Conservation (phyloP, 2,888 invertebrate species). For the Agrilus cyanescens region DNA sequence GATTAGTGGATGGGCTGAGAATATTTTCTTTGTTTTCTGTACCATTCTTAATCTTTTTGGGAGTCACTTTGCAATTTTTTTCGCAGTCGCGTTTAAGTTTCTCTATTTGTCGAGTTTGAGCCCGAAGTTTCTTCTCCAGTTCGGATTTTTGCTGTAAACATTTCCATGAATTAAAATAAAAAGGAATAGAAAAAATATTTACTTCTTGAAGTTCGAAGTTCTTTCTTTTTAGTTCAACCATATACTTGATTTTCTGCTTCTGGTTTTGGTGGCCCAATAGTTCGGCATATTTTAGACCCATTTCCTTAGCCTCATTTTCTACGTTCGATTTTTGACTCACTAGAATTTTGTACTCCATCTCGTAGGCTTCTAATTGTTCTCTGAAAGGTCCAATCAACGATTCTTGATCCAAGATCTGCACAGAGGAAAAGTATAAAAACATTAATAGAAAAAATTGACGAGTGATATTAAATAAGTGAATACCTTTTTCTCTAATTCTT, state of each 20-base stretch:
- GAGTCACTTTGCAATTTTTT: slow-evolving; percentile 28
- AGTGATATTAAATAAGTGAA: neutral
- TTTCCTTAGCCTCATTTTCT: slow-evolving; percentile 39
- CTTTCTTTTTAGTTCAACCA: slow-evolving; percentile 37
- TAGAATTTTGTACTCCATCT: slow-evolving; percentile 35
- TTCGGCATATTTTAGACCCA: slow-evolving; percentile 45
- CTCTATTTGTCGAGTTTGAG: slow-evolving; percentile 33
- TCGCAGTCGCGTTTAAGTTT: slow-evolving; percentile 31
- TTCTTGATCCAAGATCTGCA: slow-evolving; percentile 23
- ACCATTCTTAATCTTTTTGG: slow-evolving; percentile 27
- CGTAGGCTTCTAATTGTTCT: slow-evolving; percentile 38
- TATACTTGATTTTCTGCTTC: slow-evolving; percentile 50
- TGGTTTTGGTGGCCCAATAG: slow-evolving; percentile 53
- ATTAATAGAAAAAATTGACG: too few species aligned
- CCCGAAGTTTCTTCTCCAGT: slow-evolving; percentile 23
- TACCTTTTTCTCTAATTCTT: slow-evolving; percentile 23
- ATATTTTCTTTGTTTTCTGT: slow-evolving; percentile 39
- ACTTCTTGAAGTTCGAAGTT: slow-evolving; percentile 37
- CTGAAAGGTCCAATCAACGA: slow-evolving; percentile 31
- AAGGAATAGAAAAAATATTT: slow-evolving; percentile 8
- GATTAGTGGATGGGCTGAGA: slow-evolving; percentile 27
- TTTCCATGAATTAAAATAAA: neutral
- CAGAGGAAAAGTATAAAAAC: neutral
- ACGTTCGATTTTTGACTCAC: slow-evolving; percentile 28
- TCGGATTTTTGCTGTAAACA: slow-evolving; percentile 24